Evolutionary conservation across 2,797 vertebrate species (phyloP), one percentile per base, ranked within the genome.

Genomic region (Apogon talboti): DNA sequence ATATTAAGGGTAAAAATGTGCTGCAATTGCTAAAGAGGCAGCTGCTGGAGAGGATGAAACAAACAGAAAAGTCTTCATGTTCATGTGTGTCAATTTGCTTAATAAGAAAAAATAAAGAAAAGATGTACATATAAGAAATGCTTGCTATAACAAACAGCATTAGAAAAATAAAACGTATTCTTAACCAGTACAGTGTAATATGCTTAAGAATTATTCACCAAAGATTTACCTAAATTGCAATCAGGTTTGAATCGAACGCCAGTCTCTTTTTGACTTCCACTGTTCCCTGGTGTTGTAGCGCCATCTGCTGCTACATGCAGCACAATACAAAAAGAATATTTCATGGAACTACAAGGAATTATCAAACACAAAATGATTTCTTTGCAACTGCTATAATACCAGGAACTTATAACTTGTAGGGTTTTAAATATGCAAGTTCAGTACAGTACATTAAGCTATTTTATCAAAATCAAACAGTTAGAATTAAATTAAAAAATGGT

Each of bases 281-380:
- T 92, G 91, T 93, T 93, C 65, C 89, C 91, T 94, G 94, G 93
- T 94, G 94, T 93, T 93, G 90, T 92, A 94, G 90, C 93, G 89
- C 94, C 94, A 94, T 94, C 94, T 95, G 94, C 94, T 95, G 94
- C 90, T 92, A 87, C 70, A 90, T 72, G 87, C 88, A 92, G 88
- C 90, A 91, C 92, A 94, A 91, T 91, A 89, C 92, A 94, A 85
- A 92, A 82, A 92, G 52, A 90, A 83, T 89, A 87, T 64, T 89
- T 89, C 55, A 91, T 70, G 78, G 84, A 88, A 85, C 88, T 88
- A 83, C 79, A 89, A 72, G 71, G 77, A 50, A 66, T 81, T 73
- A 80, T 76, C 38, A 88, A 84, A 89, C 82, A 89, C 74, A 89
- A 83, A 71, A 70, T 45, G 2, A 73, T 48, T 44, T 62, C 15